These are phyloP conservation scores for Lytechinus variegatus DNA, from an alignment of 35 echinoderm and acorn worm genomes.

Conservation along the genomic window DNA sequence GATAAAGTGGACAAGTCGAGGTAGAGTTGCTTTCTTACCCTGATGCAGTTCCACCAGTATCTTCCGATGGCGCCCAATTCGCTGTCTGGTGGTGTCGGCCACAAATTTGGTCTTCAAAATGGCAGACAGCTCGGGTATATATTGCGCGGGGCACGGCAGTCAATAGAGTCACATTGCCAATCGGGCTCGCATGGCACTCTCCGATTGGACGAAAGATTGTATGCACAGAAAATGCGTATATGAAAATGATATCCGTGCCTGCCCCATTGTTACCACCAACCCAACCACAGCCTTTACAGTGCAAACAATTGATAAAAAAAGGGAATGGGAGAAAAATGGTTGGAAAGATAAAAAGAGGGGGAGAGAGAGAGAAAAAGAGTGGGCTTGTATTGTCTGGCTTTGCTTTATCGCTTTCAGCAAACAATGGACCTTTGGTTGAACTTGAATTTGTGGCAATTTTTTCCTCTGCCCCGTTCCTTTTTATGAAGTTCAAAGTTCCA, in stretches of 20 bases:
- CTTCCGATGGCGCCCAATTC: conserved; percentile 19
- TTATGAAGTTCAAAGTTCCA: conserved; percentile 44
- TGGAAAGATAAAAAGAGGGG: not conserved
- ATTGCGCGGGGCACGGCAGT: conserved; percentile 35
- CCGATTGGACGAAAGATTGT: conserved; percentile 37
- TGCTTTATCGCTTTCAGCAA: conserved; percentile 42
- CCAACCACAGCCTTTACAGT: conserved; percentile 26
- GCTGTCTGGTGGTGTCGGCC: conserved; percentile 39
- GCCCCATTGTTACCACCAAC: conserved; percentile 6
- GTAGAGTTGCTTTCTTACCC: conserved; percentile 8
- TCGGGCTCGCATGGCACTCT: conserved; percentile 22
- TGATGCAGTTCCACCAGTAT: not conserved
- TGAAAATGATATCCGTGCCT: conserved; percentile 51
- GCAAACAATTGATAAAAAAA: conserved; percentile 28
- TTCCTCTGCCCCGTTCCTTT: conserved; percentile 34
- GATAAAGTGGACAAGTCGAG: conserved; percentile 7
- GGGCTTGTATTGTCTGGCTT: conserved; percentile 40
- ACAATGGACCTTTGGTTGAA: conserved; percentile 41
- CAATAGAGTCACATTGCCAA: conserved; percentile 26
- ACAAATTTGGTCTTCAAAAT: conserved; percentile 48
- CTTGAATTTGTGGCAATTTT: conserved; percentile 51
- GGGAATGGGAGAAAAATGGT: not conserved
- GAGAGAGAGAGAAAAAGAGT: not conserved
- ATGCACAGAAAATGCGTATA: conserved; percentile 45
- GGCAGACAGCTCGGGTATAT: conserved; percentile 35